These are phyloP conservation scores for Argyrosomus japonicus DNA, from an alignment of 2,113 vertebrate genomes.

Conservation along the genomic window DNA sequence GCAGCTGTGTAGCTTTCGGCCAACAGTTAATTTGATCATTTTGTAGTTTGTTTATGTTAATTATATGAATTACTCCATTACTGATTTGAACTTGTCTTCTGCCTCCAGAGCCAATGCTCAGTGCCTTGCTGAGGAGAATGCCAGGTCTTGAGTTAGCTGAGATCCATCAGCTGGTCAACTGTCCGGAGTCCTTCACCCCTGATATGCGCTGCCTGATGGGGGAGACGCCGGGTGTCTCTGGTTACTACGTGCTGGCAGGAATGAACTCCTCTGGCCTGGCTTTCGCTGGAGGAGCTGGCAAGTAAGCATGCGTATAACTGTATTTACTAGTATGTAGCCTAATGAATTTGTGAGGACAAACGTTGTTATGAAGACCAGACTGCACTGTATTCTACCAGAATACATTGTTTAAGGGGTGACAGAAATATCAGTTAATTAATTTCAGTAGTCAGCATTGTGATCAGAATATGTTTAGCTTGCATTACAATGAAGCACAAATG, in stretches of 20 bases:
- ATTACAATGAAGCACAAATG: slow-evolving; percentile 9
- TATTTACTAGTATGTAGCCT: background rate
- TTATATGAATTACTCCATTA: too few species aligned
- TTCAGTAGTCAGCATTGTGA: background rate
- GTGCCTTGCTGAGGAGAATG: slow-evolving; percentile 92
- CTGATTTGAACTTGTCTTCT: slow-evolving; percentile 4
- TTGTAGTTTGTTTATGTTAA: background rate
- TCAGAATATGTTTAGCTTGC: background rate
- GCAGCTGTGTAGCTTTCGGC: background rate
- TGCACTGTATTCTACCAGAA: background rate
- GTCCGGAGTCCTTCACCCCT: slow-evolving; percentile 96
- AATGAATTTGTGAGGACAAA: background rate
- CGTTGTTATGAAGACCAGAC: background rate
- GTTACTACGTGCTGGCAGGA: slow-evolving; percentile 94
- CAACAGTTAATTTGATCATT: background rate
- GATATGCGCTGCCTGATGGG: slow-evolving; percentile 98
- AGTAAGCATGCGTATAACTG: slow-evolving; percentile 81
- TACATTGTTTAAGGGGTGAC: background rate
- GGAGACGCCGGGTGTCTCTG: slow-evolving; percentile 87
- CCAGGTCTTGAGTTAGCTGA: slow-evolving; percentile 89
- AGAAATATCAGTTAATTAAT: background rate
- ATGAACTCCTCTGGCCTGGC: slow-evolving; percentile 97
- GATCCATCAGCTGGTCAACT: slow-evolving; percentile 95
- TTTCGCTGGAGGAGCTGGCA: slow-evolving; percentile 94
- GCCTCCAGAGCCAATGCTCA: slow-evolving; percentile 90